Base-by-base conservation (phyloP, 2,888 invertebrate genomes). In the Parnassius orleans region DNA sequence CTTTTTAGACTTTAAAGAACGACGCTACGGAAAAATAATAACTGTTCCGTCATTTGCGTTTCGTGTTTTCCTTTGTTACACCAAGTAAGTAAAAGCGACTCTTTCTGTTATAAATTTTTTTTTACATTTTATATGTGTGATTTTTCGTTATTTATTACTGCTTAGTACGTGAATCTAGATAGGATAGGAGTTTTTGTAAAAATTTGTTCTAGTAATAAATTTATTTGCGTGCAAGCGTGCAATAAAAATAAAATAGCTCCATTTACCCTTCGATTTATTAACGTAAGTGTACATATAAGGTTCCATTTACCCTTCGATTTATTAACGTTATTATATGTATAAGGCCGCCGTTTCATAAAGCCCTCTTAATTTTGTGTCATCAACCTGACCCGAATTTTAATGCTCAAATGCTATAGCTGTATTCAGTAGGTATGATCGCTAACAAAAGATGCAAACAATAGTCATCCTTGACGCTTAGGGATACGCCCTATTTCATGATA, bases 301-400 rank as follows among this genome's bases (percentile, higher is more conserved):
- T 24, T 0, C 3, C 24, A 3, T 24, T 24, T 24, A 24, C 3
- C 7, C 24, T 24, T 24, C 24, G 69, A 70, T 63, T 65, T 64
- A 65, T 67, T 74, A 68, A 70, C 68, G 68, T 69, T 70, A 78
- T 82, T 84, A 80, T 74, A 79, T 74, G 77, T 84, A 80, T 73
- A 79, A 74, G 77, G 77, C 75, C 76, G 77, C 77, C 78, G 79
- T 79, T 82, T 79, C 78, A 73, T 80, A 80, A 80, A 78, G 77
- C 82, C 77, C 80, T 84, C 83, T 83, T 87, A 88, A 88, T 88
- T 88, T 87, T 83, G 78, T 85, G 86, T 86, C 87, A 86, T 84
- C 85, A 81, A 78, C 82, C 81, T 83, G 86, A 84, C 87, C 87
- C 82, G 80, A 86, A 87, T 87, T 87, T 87, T 83, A 88, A 88